Conservation (phyloP, 2,797 vertebrate genomes). For the Phylloscopus collybita region DNA sequence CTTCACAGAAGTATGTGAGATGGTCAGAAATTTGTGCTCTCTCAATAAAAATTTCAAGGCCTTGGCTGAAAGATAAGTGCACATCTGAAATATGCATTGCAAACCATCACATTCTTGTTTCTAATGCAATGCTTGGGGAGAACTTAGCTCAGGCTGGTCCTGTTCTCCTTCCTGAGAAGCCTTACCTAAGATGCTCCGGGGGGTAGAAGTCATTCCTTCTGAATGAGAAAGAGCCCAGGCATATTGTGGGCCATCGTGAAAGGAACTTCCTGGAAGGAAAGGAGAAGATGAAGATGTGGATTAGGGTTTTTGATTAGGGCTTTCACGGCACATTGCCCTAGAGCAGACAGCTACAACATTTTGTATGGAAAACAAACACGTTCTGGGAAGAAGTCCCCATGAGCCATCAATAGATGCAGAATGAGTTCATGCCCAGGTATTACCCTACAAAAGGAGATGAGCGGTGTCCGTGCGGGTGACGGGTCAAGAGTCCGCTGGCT, state of each 20-base stretch:
- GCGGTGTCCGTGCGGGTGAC: rapidly evolving
- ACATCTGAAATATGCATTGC: neutral
- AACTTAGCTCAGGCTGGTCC: rapidly evolving
- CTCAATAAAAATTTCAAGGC: neutral
- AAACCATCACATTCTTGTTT: neutral
- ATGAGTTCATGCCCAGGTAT: neutral
- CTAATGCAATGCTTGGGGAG: neutral
- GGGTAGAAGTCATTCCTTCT: neutral
- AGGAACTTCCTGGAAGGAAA: neutral
- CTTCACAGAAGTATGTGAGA: neutral
- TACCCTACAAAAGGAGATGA: rapidly evolving
- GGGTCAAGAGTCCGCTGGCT: rapidly evolving
- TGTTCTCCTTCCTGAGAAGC: neutral
- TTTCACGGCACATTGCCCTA: neutral
- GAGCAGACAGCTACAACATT: neutral
- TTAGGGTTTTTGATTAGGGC: neutral
- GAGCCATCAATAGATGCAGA: neutral
- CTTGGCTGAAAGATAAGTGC: neutral
- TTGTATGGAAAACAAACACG: neutral
- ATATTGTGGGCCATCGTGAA: rapidly evolving
- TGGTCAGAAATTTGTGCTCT: neutral
- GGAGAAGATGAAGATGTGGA: rapidly evolving
- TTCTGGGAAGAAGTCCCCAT: neutral
- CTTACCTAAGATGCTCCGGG: neutral
- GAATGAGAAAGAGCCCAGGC: rapidly evolving